These are phyloP conservation scores for Creontiades dilutus DNA, from an alignment of 2,888 invertebrate genomes.

Conservation along the genomic window DNA sequence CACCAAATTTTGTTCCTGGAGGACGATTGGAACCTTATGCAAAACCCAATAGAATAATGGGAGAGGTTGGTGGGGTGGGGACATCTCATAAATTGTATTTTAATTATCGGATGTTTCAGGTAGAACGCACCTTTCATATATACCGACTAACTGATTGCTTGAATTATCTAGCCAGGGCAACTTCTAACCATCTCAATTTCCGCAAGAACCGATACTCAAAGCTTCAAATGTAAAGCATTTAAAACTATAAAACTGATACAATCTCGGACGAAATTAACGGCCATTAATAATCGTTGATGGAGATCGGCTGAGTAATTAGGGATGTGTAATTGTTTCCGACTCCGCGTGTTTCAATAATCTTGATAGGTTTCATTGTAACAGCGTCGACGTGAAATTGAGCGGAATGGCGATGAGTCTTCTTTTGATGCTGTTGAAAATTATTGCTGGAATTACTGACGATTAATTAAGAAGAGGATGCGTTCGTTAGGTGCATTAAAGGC, in stretches of 20 bases:
- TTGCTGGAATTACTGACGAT: constrained; percentile 63
- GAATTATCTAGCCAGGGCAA: too few relatives aligned
- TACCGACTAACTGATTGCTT: too few relatives aligned
- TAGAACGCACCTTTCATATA: too few relatives aligned
- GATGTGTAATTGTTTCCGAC: constrained; percentile 17
- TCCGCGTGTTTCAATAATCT: constrained; percentile 2
- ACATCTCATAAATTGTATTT: too few relatives aligned
- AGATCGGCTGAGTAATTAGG: not conserved
- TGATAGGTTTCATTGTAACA: not conserved
- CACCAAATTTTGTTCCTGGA: too few relatives aligned
- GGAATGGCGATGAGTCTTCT: constrained; percentile 22
- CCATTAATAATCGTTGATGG: constrained; percentile 12
- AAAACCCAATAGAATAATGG: too few relatives aligned
- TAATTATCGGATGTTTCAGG: too few relatives aligned
- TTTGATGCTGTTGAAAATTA: constrained; percentile 3
- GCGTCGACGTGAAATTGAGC: constrained; percentile 31
- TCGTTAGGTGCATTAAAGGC: constrained; percentile 62
- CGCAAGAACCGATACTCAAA: not conserved
- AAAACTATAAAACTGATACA: not conserved
- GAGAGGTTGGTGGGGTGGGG: too few relatives aligned
- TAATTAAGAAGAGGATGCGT: constrained; percentile 63
- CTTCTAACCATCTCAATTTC: not conserved
- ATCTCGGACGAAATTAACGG: constrained; percentile 16
- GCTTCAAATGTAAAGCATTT: not conserved
- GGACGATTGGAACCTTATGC: too few relatives aligned